phyloP scores from a whole-genome alignment of 2,113 vertebrate species.

The Lampris megalopsis region DNA sequence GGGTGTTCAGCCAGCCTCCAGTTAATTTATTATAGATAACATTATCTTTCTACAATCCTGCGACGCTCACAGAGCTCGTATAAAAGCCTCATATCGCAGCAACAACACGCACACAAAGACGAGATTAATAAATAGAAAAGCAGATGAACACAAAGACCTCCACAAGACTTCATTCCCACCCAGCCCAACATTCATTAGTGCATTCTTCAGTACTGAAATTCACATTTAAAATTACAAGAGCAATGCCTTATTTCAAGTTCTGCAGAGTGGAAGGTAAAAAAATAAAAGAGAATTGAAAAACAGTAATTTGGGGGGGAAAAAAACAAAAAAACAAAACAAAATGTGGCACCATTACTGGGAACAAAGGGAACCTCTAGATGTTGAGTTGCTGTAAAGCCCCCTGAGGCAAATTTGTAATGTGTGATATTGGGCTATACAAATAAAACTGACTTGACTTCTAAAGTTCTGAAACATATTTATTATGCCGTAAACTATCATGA shows the following conservation, averaged over 20 bases:
- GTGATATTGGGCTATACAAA: no score
- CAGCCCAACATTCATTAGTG: constrained; percentile 67
- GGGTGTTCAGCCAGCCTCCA: constrained; percentile 7
- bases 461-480: background rate
- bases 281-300: no score
- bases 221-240: background rate
- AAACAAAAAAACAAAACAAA: constrained; percentile 12
- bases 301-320: background rate
- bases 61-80: constrained; percentile 51
- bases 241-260: background rate
- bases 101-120: constrained; percentile 35
- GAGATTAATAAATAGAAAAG: constrained; percentile 66
- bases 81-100: constrained; percentile 54
- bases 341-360: background rate
- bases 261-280: background rate
- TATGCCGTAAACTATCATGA: no score
- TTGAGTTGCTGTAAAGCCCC: no score
- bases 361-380: background rate
- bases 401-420: no score
- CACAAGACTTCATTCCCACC: constrained; percentile 16
- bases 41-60: constrained; percentile 16
- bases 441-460: background rate
- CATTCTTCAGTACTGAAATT: constrained; percentile 17
- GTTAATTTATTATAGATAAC: constrained; percentile 32
- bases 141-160: constrained; percentile 33